Evolutionary conservation across 1,140 invertebrate species (phyloP), one percentile per base, ranked within the genome.

Genomic region (Heliconius congener): DNA sequence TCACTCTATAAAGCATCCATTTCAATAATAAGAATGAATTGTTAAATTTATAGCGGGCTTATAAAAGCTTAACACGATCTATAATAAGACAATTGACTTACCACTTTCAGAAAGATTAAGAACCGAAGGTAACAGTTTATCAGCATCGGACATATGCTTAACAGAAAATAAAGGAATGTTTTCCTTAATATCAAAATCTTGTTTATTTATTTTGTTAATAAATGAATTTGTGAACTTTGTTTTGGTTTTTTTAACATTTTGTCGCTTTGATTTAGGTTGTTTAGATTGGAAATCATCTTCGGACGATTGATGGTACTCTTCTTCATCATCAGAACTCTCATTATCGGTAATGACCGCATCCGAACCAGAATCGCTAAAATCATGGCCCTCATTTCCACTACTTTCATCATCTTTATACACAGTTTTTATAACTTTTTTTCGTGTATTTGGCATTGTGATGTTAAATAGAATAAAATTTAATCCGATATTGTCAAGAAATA

Each of bases 31-130:
- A 27, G 3, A 30, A 66, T 13, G 60, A 66, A 66, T 66, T 66
- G 60, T 60, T 23, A 23, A 16, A 16, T 13, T 16, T 6, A 37
- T 37, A 37, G 6, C 34, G 4, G 0, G 6, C 42, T 46, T 46
- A 46, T 16, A 46, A 46, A 11, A 46, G 42, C 13, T 46, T 46
- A 46, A 46, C 42, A 46, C 13, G 1, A 13, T 46, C 13, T 46
- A 4, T 4, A 46, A 13, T 4, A 16, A 46, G 42, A 11, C 9
- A 66, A 27, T 30, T 66, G 3, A 66, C 60, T 66, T 86, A 95
- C 94, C 94, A 91, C 94, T 95, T 87, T 95, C 94, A 71, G 94
- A 95, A 39, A 95, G 87, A 89, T 95, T 94, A 2, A 95, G 84
- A 73, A 93, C 81, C 16, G 92, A 85, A 42, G 94, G 94, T 71